These are phyloP conservation scores for Pontoporia blainvillei DNA, from an alignment of 2,113 vertebrate genomes.

Conservation along the genomic window DNA sequence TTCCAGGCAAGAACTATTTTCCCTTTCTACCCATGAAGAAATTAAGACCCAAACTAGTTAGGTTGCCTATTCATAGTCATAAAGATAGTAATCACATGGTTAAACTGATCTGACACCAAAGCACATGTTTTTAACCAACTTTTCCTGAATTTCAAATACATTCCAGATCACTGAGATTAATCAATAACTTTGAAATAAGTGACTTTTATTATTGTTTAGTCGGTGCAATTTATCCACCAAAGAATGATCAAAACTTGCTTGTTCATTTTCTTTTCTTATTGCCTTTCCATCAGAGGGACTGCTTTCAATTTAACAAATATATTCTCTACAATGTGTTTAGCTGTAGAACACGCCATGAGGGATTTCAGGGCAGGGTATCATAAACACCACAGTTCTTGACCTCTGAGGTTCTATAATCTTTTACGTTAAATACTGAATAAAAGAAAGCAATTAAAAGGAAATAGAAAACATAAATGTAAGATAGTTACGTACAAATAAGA, in stretches of 20 bases:
- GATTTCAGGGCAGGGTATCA: background rate
- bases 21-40: background rate
- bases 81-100: background rate
- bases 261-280: background rate
- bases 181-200: background rate
- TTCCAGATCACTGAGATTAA: background rate
- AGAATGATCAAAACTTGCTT: background rate
- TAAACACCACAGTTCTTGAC: background rate
- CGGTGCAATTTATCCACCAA: background rate
- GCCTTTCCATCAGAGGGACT: background rate
- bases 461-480: background rate
- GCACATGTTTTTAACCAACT: background rate
- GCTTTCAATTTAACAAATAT: background rate
- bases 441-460: background rate
- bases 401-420: background rate
- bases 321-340: background rate
- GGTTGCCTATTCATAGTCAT: background rate
- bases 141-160: background rate
- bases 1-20: background rate
- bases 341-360: background rate
- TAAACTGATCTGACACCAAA: background rate
- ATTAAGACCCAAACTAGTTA: background rate
- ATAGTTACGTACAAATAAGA: background rate
- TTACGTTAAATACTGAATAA: background rate
- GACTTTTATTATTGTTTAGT: background rate